phyloP scores from a whole-genome alignment of 2,888 invertebrate species.

The Oxytorus armatus region DNA sequence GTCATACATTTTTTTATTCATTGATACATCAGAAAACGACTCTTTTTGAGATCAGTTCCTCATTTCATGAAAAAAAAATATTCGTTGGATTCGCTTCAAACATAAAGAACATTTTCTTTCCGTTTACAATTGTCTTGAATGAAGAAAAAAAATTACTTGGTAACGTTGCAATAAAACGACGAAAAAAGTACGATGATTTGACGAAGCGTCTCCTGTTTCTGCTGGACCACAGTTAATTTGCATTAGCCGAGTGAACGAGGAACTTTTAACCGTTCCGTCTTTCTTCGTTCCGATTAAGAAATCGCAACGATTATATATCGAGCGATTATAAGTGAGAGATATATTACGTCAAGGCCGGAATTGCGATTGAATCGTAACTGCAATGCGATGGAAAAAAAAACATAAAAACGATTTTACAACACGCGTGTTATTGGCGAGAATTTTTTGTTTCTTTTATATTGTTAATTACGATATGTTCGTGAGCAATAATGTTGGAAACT shows the following conservation, averaged over 20 bases:
- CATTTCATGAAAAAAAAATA: too few relatives aligned
- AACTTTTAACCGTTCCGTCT: slow-evolving; percentile 6
- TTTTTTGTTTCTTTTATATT: not conserved
- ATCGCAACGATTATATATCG: too few relatives aligned
- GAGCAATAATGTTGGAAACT: slow-evolving; percentile 9
- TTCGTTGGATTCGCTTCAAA: too few relatives aligned
- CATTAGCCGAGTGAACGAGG: slow-evolving; percentile 29
- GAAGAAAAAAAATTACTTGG: too few relatives aligned
- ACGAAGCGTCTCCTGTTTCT: too few relatives aligned
- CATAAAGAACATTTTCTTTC: too few relatives aligned
- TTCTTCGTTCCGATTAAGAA: too few relatives aligned
- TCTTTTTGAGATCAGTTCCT: too few relatives aligned
- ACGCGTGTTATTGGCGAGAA: slow-evolving; percentile 30
- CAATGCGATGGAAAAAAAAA: slow-evolving; percentile 39
- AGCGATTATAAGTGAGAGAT: not conserved
- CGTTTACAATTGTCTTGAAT: too few relatives aligned
- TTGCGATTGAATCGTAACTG: slow-evolving; percentile 47
- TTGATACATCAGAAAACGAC: not conserved
- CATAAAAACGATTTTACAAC: slow-evolving; percentile 24
- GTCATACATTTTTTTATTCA: not conserved
- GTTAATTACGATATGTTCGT: slow-evolving; percentile 5
- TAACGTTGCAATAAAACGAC: too few relatives aligned
- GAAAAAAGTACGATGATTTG: too few relatives aligned
- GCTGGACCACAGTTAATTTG: too few relatives aligned
- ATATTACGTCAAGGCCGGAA: slow-evolving; percentile 20